phyloP scores from a whole-genome alignment of 2,113 vertebrate genomes.

The Haemorhous mexicanus region DNA sequence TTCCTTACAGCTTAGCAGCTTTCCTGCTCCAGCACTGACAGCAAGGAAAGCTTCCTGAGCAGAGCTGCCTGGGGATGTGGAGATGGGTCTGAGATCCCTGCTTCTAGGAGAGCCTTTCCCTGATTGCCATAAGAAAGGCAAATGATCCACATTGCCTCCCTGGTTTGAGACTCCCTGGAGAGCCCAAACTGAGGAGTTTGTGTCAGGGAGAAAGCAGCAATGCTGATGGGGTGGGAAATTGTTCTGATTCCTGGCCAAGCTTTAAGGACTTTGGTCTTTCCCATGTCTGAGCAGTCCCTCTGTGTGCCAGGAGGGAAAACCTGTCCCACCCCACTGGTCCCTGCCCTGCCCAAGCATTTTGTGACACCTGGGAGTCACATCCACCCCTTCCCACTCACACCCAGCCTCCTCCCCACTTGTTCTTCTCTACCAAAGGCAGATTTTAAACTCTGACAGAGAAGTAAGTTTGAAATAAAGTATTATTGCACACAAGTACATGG shows the following conservation, averaged over 20 bases:
- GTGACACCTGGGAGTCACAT: neutral
- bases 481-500: neutral
- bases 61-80: neutral
- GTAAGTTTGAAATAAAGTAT: neutral
- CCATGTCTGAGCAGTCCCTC: neutral
- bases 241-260: neutral
- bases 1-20: neutral
- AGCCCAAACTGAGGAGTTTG: neutral
- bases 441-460: neutral
- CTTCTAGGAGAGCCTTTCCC: neutral
- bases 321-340: neutral
- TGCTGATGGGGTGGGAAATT: neutral
- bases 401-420: neutral
- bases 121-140: neutral
- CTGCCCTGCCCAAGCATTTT: neutral
- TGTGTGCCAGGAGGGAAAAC: neutral
- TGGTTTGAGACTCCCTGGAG: neutral
- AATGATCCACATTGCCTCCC: neutral
- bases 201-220: neutral
- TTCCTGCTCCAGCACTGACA: neutral
- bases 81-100: neutral
- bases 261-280: neutral
- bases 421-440: neutral
- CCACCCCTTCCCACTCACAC: neutral
- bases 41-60: neutral